Evolutionary conservation across 2,797 vertebrate genomes (phyloP).

Genomic region (Neosilurus mollespiculum): DNA sequence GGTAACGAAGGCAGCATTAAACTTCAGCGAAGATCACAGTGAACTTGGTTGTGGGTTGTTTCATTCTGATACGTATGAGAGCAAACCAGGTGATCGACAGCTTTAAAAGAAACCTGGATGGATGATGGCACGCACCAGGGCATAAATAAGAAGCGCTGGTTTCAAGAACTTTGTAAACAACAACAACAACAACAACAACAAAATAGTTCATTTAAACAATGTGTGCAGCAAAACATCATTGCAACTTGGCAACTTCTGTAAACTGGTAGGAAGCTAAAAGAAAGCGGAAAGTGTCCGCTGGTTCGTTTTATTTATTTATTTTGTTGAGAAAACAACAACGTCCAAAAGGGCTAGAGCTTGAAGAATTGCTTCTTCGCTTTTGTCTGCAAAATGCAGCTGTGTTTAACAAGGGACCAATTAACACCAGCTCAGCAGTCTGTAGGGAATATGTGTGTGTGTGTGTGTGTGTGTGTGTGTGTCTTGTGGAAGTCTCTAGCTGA

Average conservation of each 20-base stretch:
- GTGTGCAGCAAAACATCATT: constrained; percentile 36
- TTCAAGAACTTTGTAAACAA: constrained; percentile 56
- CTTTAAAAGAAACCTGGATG: constrained; percentile 31
- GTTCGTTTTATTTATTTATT: constrained; percentile 14
- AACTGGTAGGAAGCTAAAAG: constrained; percentile 26
- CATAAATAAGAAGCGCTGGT: constrained; percentile 61
- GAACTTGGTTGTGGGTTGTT: constrained; percentile 23
- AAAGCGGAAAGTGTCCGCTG: constrained; percentile 18
- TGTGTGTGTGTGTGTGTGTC: background rate
- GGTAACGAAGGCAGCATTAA: background rate
- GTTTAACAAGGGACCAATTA: constrained; percentile 30
- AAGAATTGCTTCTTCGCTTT: constrained; percentile 31
- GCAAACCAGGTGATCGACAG: constrained; percentile 22
- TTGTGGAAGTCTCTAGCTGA: constrained; percentile 68
- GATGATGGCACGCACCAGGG: constrained; percentile 32
- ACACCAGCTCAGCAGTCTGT: constrained; percentile 40
- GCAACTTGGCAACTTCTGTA: constrained; percentile 30
- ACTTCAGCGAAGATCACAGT: constrained; percentile 32
- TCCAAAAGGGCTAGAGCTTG: constrained; percentile 25
- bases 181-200: constrained; percentile 12
- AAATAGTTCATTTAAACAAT: constrained; percentile 37
- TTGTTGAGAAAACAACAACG: constrained; percentile 19
- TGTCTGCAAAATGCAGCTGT: constrained; percentile 28
- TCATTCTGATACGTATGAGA: constrained; percentile 26
- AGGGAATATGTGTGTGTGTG: constrained; percentile 4